Conservation (phyloP, 1,140 invertebrate species). For the Penaeus vannamei region DNA sequence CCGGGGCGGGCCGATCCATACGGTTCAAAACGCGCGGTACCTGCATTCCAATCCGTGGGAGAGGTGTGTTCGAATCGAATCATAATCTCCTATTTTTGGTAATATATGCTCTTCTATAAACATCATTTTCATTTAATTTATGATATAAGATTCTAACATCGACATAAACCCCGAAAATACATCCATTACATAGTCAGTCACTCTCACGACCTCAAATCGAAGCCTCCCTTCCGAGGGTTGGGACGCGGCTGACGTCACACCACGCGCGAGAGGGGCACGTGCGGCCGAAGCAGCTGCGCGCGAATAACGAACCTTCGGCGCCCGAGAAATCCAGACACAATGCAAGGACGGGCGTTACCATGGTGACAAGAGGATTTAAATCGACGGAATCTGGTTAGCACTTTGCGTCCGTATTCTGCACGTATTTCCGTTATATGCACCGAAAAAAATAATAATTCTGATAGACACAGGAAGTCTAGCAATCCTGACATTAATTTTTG, state of each 20-base stretch:
- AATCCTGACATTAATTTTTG: too few relatives aligned
- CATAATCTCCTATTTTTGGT: not conserved
- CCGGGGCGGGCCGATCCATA: not conserved
- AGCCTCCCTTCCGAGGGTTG: not conserved
- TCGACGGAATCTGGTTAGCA: not conserved
- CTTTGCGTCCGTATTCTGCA: too few relatives aligned
- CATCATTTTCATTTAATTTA: too few relatives aligned
- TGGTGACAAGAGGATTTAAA: not conserved
- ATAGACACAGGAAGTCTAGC: too few relatives aligned
- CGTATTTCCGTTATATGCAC: too few relatives aligned
- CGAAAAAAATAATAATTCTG: too few relatives aligned
- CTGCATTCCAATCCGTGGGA: not conserved
- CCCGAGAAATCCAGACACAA: slow-evolving; percentile 3
- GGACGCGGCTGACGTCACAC: slow-evolving; percentile 4
- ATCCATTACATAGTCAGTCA: too few relatives aligned
- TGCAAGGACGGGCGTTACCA: not conserved
- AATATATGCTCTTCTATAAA: too few relatives aligned
- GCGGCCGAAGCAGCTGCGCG: slow-evolving; percentile 4
- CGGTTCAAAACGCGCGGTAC: not conserved
- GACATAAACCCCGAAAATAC: too few relatives aligned
- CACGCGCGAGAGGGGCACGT: slow-evolving; percentile 24
- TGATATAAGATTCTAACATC: too few relatives aligned
- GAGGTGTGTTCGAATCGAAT: not conserved
- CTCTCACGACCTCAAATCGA: too few relatives aligned
- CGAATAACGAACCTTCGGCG: slow-evolving; percentile 21